Evolutionary conservation across 2,888 invertebrate species (phyloP).

Genomic region (Chydorus sphaericus): DNA sequence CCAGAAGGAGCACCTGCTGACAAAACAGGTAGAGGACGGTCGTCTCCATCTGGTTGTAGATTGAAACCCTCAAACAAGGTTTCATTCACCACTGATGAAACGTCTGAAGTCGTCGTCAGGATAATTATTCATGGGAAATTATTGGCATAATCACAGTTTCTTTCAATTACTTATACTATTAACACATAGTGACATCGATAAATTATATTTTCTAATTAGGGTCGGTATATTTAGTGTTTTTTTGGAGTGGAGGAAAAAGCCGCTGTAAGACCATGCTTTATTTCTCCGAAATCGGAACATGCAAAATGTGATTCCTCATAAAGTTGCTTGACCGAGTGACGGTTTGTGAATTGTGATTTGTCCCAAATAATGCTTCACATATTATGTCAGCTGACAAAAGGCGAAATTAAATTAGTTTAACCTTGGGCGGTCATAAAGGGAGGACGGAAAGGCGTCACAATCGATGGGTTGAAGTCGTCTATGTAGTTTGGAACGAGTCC

Average conservation of each 20-base stretch:
- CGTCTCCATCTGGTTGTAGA: background rate
- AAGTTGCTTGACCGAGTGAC: too few species aligned
- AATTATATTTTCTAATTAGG: too few species aligned
- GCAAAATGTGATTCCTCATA: too few species aligned
- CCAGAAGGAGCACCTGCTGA: background rate
- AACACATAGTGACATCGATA: background rate
- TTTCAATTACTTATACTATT: background rate
- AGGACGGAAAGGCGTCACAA: conserved; percentile 2
- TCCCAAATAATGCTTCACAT: too few species aligned
- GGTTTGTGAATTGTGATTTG: too few species aligned
- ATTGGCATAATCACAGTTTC: background rate
- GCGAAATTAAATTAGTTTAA: background rate
- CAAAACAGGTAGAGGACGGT: background rate
- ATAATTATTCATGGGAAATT: too few species aligned
- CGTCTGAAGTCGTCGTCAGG: too few species aligned
- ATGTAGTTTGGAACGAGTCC: conserved; percentile 12
- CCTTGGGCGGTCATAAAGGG: background rate
- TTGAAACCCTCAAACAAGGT: background rate
- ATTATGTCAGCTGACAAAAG: too few species aligned
- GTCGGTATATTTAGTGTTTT: too few species aligned
- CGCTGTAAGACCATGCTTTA: too few species aligned
- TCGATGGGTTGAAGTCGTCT: conserved; percentile 1
- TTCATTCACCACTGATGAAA: background rate
- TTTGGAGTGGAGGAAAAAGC: too few species aligned
- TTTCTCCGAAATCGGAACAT: too few species aligned